Base-by-base conservation (phyloP, 2,113 vertebrate genomes). In the Henicopernis longicauda region DNA sequence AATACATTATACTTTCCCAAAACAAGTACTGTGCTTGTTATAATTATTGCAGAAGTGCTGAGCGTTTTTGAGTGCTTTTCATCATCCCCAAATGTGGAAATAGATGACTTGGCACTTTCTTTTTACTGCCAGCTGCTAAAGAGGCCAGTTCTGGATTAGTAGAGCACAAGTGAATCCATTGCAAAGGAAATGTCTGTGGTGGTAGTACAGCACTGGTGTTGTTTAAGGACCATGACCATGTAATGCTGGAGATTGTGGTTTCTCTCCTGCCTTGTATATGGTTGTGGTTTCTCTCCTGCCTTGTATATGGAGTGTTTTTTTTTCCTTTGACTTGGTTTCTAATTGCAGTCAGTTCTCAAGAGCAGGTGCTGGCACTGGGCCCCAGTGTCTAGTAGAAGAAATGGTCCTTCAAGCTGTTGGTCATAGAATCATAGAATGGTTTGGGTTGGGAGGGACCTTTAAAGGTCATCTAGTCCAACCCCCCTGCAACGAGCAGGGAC, bases 71-170 rank as follows among this genome's bases (percentile, higher is more conserved):
- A 96, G 94, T 90, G 82, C 94, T 95, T 97, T 96, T 97, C 93
- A 95, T 97, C 96, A 91, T 97, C 81, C 87, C 95, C 95, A 94
- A 96, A 97, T 96, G 84, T 93, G 96, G 96, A 97, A 96, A 91
- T 95, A 87, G 95, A 91, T 96, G 95, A 96, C 87, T 97, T 93
- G 36, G 96, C 93, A 62, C 91, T 96, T 97, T 95, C 91, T 90
- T 97, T 96, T 95, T 82, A 82, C 87, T 95, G 94, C 95, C 90
- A 97, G 93, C 96, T 96, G 96, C 90, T 90, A 93, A 96, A 81
- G 94, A 97, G 95, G 90, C 86, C 95, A 92, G 92, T 83, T 94
- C 96, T 96, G 92, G 92, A 92, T 97, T 95, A 95, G 92, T 55
- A 77, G 79, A 95, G 72, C 94, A 82, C 88, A 52, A 79, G 23